A percentile compares a stretch with the other conserved stretches of the same genome.
Evolutionary conservation across 30 jellyfish, hydroid and myxozoan species (phyloP).

Genomic region (Aurelia sp.): DNA sequence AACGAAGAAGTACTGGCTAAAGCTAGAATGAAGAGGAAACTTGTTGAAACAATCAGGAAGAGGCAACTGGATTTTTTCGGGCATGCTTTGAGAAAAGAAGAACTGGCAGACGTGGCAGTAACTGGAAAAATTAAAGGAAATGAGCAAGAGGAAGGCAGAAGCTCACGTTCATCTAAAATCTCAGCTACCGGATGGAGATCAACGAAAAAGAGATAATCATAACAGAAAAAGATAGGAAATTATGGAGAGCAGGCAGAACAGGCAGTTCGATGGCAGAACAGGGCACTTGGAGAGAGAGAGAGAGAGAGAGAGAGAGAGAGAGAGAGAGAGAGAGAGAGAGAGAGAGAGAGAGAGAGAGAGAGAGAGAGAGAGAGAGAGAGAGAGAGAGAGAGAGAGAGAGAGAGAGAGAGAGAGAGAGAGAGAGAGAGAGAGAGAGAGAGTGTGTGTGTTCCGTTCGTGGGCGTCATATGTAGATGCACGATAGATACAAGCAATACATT

Average conservation of each 20-base stretch:
- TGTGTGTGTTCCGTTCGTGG: too few species aligned
- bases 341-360: too few species aligned
- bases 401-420: too few species aligned
- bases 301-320: too few species aligned
- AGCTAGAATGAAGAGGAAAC: not conserved
- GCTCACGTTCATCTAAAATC: not conserved
- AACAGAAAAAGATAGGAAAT: not conserved
- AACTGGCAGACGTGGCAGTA: not conserved
- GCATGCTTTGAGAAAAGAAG: not conserved
- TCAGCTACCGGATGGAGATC: not conserved
- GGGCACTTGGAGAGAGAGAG: not conserved
- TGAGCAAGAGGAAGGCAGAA: not conserved
- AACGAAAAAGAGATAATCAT: not conserved
- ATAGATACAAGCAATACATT: too few species aligned
- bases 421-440: too few species aligned
- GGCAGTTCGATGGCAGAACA: not conserved
- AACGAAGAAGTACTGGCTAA: not conserved
- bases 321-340: too few species aligned
- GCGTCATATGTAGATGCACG: too few species aligned
- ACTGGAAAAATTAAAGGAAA: not conserved
- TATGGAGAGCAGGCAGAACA: too few species aligned
- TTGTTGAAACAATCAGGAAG: not conserved
- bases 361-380: too few species aligned
- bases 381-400: too few species aligned
- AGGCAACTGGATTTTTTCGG: not conserved